These are phyloP conservation scores for Eulithis prunata DNA, from an alignment of 2,888 invertebrate genomes.

Conservation along the genomic window DNA sequence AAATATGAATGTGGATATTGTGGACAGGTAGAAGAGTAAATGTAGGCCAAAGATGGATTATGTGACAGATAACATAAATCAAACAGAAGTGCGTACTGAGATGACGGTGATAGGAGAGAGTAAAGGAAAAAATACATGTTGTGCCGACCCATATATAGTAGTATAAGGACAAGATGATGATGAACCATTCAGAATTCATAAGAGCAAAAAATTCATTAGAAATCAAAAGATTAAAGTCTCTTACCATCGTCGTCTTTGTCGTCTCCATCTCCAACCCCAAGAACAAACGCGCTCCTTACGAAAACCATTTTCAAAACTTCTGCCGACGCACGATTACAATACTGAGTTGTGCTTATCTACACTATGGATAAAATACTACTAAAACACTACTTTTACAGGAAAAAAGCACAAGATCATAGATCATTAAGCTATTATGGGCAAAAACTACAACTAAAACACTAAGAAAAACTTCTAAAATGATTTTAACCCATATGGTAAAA, in stretches of 20 bases:
- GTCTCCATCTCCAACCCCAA: conserved; percentile 62
- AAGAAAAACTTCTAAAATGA: conserved; percentile 39
- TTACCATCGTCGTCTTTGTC: conserved; percentile 69
- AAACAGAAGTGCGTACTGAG: too few relatives aligned
- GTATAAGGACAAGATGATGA: too few relatives aligned
- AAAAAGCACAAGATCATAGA: conserved; percentile 7
- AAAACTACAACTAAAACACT: conserved; percentile 47
- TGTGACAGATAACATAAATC: too few relatives aligned
- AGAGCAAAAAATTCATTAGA: not conserved
- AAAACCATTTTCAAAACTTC: conserved; percentile 67
- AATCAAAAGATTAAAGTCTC: conserved; percentile 24
- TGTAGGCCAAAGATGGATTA: too few relatives aligned
- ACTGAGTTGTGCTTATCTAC: conserved; percentile 69
- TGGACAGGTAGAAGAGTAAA: too few relatives aligned
- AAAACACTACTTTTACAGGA: conserved; percentile 14
- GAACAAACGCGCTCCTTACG: conserved; percentile 71
- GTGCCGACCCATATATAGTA: too few relatives aligned
- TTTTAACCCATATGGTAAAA: conserved; percentile 49
- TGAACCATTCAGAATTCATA: too few relatives aligned
- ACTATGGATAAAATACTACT: conserved; percentile 37
- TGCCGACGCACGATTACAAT: conserved; percentile 48
- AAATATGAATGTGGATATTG: too few relatives aligned
- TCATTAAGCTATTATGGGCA: conserved; percentile 10
- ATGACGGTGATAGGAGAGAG: too few relatives aligned
- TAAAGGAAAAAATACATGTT: too few relatives aligned